Evolutionary conservation across 2,113 vertebrate genomes (phyloP).

Genomic region (Vulpes vulpes): DNA sequence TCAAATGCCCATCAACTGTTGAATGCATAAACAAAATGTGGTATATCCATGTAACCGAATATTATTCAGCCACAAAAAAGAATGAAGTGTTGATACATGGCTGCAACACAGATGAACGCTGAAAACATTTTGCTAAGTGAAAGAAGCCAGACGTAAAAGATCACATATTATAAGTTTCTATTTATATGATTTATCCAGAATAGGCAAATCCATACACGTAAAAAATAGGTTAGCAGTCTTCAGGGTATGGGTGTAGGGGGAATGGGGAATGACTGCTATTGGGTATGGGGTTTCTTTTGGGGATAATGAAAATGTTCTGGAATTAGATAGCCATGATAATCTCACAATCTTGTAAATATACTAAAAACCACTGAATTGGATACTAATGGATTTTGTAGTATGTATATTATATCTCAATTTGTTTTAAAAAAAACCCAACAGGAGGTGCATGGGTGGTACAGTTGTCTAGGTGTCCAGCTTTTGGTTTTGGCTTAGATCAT

Average conservation of each 20-base stretch:
- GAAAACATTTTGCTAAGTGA: background rate
- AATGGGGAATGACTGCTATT: background rate
- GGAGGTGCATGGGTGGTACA: background rate
- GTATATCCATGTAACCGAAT: background rate
- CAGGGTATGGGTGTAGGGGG: no score
- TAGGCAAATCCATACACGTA: background rate
- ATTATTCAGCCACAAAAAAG: background rate
- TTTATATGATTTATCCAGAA: background rate
- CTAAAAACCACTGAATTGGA: background rate
- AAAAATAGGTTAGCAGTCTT: background rate
- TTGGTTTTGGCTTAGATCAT: background rate
- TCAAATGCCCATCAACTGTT: background rate
- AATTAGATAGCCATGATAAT: background rate
- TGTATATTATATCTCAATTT: background rate
- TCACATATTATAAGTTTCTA: background rate
- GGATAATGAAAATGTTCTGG: background rate
- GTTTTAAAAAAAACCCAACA: background rate
- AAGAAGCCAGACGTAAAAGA: background rate
- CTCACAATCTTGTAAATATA: conserved; percentile 8
- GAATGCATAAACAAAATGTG: background rate
- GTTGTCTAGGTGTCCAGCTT: background rate
- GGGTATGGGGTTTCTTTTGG: background rate
- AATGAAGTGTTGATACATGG: background rate
- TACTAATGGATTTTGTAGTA: background rate
- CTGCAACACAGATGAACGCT: background rate